Percentiles rank a stretch among this genome's conserved stretches.
Evolutionary conservation across 2,888 invertebrate genomes (phyloP).

Genomic region (Halocaridina rubra): DNA sequence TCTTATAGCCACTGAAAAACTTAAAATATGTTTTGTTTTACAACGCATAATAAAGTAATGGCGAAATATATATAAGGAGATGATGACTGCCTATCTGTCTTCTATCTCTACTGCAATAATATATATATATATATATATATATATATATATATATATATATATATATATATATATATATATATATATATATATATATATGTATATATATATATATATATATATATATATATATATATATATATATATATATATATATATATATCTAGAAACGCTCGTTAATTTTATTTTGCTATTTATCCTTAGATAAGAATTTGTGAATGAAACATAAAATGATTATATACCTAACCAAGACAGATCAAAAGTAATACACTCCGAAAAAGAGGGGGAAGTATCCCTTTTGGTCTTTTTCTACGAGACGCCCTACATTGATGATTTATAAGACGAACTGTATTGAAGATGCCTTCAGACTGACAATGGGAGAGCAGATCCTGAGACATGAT

Average conservation of each 20-base stretch:
- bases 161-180: neutral
- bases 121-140: neutral
- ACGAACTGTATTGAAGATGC: too few relatives aligned
- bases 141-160: neutral
- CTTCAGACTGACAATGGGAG: too few relatives aligned
- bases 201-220: neutral
- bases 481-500: too few relatives aligned
- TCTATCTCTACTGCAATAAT: neutral
- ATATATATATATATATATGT: neutral
- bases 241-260: neutral
- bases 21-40: neutral
- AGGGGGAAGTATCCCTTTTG: too few relatives aligned
- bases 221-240: neutral
- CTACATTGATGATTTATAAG: too few relatives aligned
- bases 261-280: neutral
- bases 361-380: too few relatives aligned
- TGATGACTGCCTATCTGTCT: neutral
- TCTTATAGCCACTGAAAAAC: too few relatives aligned
- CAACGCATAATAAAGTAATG: neutral
- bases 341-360: too few relatives aligned
- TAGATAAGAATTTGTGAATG: too few relatives aligned
- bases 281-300: neutral
- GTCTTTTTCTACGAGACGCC: too few relatives aligned
- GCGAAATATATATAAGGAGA: neutral
- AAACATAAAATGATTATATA: too few relatives aligned